Conservation (phyloP, 2,888 invertebrate species). For the Agriopis leucophaearia region DNA sequence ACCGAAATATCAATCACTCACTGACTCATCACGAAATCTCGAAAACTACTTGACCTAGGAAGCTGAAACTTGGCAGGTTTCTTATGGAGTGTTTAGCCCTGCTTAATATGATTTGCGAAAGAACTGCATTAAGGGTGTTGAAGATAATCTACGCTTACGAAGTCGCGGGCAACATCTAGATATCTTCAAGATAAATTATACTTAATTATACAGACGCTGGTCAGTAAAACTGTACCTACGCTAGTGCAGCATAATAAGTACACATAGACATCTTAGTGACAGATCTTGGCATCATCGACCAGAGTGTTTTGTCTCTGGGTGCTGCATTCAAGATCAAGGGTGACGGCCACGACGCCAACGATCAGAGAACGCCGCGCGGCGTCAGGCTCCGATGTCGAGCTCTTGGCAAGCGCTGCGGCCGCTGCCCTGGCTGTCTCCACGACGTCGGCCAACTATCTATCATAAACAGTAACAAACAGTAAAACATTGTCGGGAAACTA, state of each 20-base stretch:
- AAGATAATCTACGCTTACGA: too few relatives aligned
- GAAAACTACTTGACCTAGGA: too few relatives aligned
- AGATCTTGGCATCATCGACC: conserved; percentile 14
- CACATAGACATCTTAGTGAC: background rate
- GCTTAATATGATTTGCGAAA: too few relatives aligned
- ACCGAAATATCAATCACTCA: too few relatives aligned
- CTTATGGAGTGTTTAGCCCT: too few relatives aligned
- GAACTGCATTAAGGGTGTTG: too few relatives aligned
- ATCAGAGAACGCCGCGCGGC: conserved; percentile 2
- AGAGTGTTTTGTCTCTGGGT: conserved; percentile 8
- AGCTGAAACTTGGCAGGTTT: too few relatives aligned
- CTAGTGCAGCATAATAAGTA: background rate
- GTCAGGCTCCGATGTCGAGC: conserved; percentile 1
- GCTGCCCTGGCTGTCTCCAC: background rate
- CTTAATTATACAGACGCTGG: background rate
- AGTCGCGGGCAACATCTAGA: too few relatives aligned
- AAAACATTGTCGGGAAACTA: too few relatives aligned
- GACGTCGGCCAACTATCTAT: conserved; percentile 1
- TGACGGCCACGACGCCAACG: background rate
- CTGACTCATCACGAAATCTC: too few relatives aligned
- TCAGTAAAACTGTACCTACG: too few relatives aligned
- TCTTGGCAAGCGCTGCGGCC: conserved; percentile 15
- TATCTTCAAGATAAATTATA: too few relatives aligned
- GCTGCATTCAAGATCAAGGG: conserved; percentile 12
- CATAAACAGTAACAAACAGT: background rate